phyloP scores from a whole-genome alignment of 2,888 invertebrate genomes.

The Brenthis daphne region DNA sequence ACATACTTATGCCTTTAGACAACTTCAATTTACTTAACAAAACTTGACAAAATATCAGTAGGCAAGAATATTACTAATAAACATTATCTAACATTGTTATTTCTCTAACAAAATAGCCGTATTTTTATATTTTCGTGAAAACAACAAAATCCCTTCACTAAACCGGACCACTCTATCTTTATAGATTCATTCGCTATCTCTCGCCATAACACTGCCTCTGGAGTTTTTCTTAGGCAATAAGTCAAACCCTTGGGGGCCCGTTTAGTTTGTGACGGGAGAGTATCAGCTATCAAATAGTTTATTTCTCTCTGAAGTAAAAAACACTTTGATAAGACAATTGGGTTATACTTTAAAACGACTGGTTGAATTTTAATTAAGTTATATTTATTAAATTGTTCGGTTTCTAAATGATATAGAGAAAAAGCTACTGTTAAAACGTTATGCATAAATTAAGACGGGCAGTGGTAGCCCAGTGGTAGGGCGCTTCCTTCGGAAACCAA shows the following conservation, averaged over 20 bases:
- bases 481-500: too few species aligned
- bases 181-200: slow-evolving; percentile 26
- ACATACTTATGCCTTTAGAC: too few species aligned
- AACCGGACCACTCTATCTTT: slow-evolving; percentile 20
- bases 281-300: slow-evolving; percentile 19
- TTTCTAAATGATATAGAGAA: too few species aligned
- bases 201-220: slow-evolving; percentile 22
- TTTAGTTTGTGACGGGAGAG: slow-evolving; percentile 17
- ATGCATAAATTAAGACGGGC: too few species aligned
- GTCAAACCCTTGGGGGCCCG: slow-evolving; percentile 11
- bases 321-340: not conserved
- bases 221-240: slow-evolving; percentile 24
- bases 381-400: too few species aligned
- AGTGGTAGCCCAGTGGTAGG: too few species aligned
- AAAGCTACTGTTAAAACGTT: too few species aligned
- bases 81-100: too few species aligned
- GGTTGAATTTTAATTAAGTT: too few species aligned
- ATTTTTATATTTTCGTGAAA: not conserved
- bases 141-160: not conserved
- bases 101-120: not conserved
- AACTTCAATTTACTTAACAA: too few species aligned
- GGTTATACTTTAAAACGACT: not conserved
- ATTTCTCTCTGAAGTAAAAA: slow-evolving; percentile 8
- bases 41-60: too few species aligned
- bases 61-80: too few species aligned